Conservation (phyloP, 1,140 invertebrate genomes). For the Macrostomum lignano region DNA sequence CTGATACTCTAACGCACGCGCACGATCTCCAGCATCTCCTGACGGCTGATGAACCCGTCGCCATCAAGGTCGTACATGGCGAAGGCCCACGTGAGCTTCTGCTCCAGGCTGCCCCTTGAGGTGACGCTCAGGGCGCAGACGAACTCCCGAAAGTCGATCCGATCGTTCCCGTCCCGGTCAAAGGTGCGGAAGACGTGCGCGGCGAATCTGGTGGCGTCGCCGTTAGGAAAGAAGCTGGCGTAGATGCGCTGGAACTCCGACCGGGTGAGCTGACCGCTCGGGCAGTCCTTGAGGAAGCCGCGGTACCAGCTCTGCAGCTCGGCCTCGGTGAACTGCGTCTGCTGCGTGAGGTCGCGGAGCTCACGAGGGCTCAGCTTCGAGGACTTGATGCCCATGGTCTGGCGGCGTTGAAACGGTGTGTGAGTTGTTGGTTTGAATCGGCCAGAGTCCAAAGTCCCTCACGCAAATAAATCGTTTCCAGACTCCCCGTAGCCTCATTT, state of each 20-base stretch:
- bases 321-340: slow-evolving; percentile 52
- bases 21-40: slow-evolving; percentile 94
- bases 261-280: slow-evolving; percentile 68
- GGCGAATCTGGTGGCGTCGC: slow-evolving; percentile 93
- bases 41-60: slow-evolving; percentile 78
- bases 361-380: slow-evolving; percentile 2
- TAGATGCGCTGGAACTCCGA: slow-evolving; percentile 97
- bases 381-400: slow-evolving; percentile 6
- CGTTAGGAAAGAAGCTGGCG: slow-evolving; percentile 89
- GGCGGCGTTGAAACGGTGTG: no score
- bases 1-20: background rate
- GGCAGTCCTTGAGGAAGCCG: slow-evolving; percentile 68
- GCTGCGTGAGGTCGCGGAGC: background rate
- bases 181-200: slow-evolving; percentile 93
- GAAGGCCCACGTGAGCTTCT: slow-evolving; percentile 91
- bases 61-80: slow-evolving; percentile 68
- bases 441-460: no score
- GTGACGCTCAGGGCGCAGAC: slow-evolving; percentile 75
- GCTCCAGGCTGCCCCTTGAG: slow-evolving; percentile 71
- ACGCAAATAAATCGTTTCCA: no score
- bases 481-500: no score
- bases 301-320: slow-evolving; percentile 98
- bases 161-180: slow-evolving; percentile 80
- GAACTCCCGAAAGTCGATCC: slow-evolving; percentile 90
- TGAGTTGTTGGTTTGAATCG: no score